phyloP scores from a whole-genome alignment of 2,888 invertebrate genomes.

The Petrolisthes cinctipes region DNA sequence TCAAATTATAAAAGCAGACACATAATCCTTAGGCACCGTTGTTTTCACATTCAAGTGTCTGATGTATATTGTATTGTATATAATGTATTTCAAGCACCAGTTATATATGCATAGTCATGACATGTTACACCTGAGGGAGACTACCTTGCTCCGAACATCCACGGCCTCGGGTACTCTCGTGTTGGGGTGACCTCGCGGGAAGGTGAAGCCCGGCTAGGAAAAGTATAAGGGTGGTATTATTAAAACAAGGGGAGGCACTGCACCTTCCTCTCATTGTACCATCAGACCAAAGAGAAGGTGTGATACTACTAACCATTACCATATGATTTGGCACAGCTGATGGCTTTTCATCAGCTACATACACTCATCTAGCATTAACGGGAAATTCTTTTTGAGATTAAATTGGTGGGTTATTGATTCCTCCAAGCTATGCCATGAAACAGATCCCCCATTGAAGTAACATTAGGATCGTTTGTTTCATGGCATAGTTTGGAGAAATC shows the following conservation, averaged over 20 bases:
- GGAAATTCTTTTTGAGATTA: no score
- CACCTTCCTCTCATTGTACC: no score
- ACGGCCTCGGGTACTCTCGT: constrained; percentile 67
- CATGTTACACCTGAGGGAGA: constrained; percentile 2
- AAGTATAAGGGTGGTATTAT: constrained; percentile 37
- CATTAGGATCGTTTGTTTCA: no score
- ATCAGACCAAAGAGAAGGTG: neutral
- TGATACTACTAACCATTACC: neutral
- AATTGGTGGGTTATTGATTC: no score
- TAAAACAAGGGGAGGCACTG: neutral
- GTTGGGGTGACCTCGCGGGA: constrained; percentile 66
- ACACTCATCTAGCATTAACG: no score
- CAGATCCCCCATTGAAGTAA: no score
- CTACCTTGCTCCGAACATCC: constrained; percentile 67
- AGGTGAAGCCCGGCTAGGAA: constrained; percentile 64
- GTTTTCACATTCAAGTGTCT: neutral
- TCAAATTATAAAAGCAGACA: constrained; percentile 4
- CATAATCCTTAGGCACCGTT: neutral
- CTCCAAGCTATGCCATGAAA: no score
- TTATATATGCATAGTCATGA: constrained; percentile 29
- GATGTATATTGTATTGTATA: neutral
- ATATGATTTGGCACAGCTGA: no score
- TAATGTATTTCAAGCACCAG: constrained; percentile 18
- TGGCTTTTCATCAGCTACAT: no score
- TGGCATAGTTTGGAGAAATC: no score